Conservation (phyloP, 2,113 vertebrate species). For the Hypomesus transpacificus region DNA sequence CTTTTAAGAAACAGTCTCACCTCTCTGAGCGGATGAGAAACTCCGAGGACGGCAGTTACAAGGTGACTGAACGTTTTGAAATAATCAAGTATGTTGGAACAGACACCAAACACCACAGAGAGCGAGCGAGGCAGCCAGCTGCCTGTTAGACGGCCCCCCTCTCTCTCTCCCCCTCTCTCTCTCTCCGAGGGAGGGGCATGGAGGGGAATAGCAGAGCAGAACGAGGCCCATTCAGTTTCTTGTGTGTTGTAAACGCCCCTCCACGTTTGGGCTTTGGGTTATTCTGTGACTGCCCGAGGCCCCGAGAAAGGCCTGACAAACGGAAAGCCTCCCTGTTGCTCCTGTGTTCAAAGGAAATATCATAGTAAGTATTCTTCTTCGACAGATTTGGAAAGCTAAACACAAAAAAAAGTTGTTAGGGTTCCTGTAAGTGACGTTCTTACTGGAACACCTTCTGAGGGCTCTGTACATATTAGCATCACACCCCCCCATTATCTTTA, state of each 20-base stretch:
- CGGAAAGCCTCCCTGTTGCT: constrained; percentile 84
- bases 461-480: no score
- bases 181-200: constrained; percentile 89
- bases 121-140: constrained; percentile 54
- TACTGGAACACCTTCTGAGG: no score
- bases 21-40: constrained; percentile 93
- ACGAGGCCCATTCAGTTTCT: constrained; percentile 94
- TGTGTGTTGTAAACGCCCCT: constrained; percentile 91
- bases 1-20: constrained; percentile 97
- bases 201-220: constrained; percentile 85
- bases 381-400: constrained; percentile 50
- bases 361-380: constrained; percentile 95
- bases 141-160: constrained; percentile 81
- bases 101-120: constrained; percentile 43
- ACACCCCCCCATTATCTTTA: neutral
- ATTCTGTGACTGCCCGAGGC: constrained; percentile 95
- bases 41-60: constrained; percentile 90
- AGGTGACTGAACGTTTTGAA: constrained; percentile 93
- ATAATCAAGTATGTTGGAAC: constrained; percentile 69
- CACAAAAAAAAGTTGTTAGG: constrained; percentile 31
- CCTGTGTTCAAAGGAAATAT: constrained; percentile 85
- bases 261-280: constrained; percentile 92
- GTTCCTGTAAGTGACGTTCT: neutral
- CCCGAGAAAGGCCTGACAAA: constrained; percentile 86
- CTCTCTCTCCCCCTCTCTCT: constrained; percentile 79